These are phyloP conservation scores for Harpagoxenus sublaevis DNA, from an alignment of 2,888 invertebrate species.

Conservation along the genomic window DNA sequence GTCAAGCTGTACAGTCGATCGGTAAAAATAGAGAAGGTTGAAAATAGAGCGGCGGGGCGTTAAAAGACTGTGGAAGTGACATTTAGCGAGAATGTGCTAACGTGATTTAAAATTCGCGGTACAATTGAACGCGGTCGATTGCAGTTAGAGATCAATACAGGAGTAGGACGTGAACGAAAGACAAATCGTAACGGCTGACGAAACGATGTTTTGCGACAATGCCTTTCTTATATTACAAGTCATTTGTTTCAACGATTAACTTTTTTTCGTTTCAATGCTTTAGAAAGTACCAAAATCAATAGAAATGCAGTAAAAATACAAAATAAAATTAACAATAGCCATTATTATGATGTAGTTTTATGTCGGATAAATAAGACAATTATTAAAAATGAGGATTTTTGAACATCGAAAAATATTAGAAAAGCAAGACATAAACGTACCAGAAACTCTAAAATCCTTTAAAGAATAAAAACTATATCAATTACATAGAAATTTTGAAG, in stretches of 20 bases:
- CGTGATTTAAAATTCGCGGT: slow-evolving; percentile 46
- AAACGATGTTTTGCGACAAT: not conserved
- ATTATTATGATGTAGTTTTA: not conserved
- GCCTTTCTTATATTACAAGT: not conserved
- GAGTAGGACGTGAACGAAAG: not conserved
- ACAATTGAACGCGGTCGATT: not conserved
- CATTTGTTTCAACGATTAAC: not conserved
- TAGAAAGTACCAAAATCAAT: not conserved
- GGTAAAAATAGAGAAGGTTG: slow-evolving; percentile 82
- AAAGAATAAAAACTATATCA: not conserved
- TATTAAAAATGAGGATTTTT: not conserved
- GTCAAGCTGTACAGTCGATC: slow-evolving; percentile 80
- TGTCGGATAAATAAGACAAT: too few relatives aligned
- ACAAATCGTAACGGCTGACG: not conserved
- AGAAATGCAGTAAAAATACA: not conserved
- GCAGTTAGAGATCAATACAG: not conserved
- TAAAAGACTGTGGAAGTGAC: slow-evolving; percentile 58
- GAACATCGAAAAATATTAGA: not conserved
- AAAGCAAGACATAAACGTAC: not conserved
- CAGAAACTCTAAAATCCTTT: not conserved
- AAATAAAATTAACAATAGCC: not conserved
- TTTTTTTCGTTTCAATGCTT: not conserved
- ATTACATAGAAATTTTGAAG: not conserved
- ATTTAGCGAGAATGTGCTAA: slow-evolving; percentile 45
- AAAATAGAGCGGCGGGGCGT: slow-evolving; percentile 76